phyloP scores from a whole-genome alignment of 2,113 vertebrate species.

The Paracanthobrama guichenoti region DNA sequence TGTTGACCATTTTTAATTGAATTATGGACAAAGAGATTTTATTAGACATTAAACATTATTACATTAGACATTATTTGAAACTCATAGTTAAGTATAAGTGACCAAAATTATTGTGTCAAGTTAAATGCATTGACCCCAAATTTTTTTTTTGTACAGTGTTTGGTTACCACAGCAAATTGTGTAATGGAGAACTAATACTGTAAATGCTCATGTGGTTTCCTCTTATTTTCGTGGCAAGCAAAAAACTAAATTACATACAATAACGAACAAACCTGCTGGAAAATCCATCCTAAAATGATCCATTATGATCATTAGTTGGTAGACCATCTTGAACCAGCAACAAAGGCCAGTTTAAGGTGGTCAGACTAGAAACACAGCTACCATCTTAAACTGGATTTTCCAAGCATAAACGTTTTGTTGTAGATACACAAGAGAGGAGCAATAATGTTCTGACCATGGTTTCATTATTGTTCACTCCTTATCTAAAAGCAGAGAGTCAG shows the following conservation, averaged over 20 bases:
- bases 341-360: not conserved
- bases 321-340: not conserved
- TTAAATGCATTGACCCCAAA: not conserved
- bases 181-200: not conserved
- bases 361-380: not conserved
- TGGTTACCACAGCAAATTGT: not conserved
- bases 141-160: too few relatives aligned
- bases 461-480: not conserved
- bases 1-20: not conserved
- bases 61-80: too few relatives aligned
- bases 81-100: not conserved
- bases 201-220: not conserved
- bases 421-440: not conserved
- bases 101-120: not conserved
- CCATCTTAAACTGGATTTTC: not conserved
- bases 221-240: not conserved
- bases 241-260: not conserved
- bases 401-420: not conserved
- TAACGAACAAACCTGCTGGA: not conserved
- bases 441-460: not conserved
- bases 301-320: not conserved
- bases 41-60: too few relatives aligned
- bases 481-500: not conserved
- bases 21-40: not conserved
- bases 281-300: not conserved